Conservation (phyloP, 2,888 invertebrate species). For the Cinara cedri region DNA sequence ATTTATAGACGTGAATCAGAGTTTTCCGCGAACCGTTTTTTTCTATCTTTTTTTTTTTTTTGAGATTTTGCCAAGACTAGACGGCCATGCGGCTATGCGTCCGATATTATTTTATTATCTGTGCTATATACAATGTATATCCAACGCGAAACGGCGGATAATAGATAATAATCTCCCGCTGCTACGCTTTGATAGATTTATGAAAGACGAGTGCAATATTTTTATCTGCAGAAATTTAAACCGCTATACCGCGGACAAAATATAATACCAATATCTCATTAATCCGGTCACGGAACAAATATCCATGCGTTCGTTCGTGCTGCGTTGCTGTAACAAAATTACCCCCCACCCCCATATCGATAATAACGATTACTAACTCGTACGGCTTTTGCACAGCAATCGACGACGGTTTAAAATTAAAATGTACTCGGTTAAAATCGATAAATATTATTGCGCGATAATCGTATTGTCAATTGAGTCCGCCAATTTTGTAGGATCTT, state of each 20-base stretch:
- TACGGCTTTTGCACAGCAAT: no score
- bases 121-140: neutral
- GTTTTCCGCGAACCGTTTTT: neutral
- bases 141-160: neutral
- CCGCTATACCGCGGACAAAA: neutral
- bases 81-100: neutral
- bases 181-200: slow-evolving; percentile 20
- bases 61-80: slow-evolving; percentile 46
- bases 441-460: no score
- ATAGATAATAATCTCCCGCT: neutral
- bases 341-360: no score
- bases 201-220: slow-evolving; percentile 24
- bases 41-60: neutral
- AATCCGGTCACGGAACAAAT: neutral
- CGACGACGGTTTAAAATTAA: no score
- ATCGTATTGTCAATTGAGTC: no score
- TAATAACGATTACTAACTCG: no score
- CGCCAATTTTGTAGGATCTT: no score
- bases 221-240: neutral
- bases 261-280: no score
- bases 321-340: no score
- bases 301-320: no score
- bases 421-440: no score
- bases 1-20: neutral
- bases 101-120: slow-evolving; percentile 15